phyloP scores from a whole-genome alignment of 2,888 invertebrate genomes.

The Drosophila maculinotata region DNA sequence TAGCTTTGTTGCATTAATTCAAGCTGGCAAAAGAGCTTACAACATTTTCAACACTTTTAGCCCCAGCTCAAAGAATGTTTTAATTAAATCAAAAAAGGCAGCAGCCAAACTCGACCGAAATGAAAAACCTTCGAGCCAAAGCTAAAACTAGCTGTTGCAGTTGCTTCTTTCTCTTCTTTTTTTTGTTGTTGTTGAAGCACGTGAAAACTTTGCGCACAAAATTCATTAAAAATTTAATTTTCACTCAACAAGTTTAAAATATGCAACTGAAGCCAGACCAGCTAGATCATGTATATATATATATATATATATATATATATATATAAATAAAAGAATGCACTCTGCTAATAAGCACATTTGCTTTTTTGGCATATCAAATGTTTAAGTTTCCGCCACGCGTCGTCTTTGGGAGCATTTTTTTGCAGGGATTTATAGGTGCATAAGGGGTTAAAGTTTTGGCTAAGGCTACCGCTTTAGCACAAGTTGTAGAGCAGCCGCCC shows the following conservation, averaged over 20 bases:
- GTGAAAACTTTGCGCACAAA: slow-evolving; percentile 66
- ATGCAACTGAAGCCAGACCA: slow-evolving; percentile 32
- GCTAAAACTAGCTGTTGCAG: slow-evolving; percentile 25
- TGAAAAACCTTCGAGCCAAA: slow-evolving; percentile 27
- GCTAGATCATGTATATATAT: slow-evolving; percentile 7
- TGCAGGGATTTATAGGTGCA: slow-evolving; percentile 34
- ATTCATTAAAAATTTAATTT: slow-evolving; percentile 80
- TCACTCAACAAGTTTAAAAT: slow-evolving; percentile 72
- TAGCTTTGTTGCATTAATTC: slow-evolving; percentile 39
- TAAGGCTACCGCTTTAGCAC: slow-evolving; percentile 7
- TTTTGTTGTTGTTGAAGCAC: slow-evolving; percentile 29
- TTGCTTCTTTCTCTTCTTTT: neutral
- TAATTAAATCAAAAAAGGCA: slow-evolving; percentile 77
- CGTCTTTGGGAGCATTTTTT: slow-evolving; percentile 30
- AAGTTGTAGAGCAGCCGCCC: slow-evolving; percentile 12
- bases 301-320: slow-evolving; percentile 4
- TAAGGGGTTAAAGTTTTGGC: slow-evolving; percentile 31
- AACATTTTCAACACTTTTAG: slow-evolving; percentile 66
- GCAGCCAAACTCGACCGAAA: slow-evolving; percentile 17
- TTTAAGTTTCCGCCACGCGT: slow-evolving; percentile 42
- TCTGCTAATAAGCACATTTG: slow-evolving; percentile 67
- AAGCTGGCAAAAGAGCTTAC: slow-evolving; percentile 31
- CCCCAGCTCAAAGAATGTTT: slow-evolving; percentile 70
- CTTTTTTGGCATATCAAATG: slow-evolving; percentile 34
- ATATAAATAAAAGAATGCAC: slow-evolving; percentile 56